phyloP scores from a whole-genome alignment of 2,113 vertebrate genomes.

The Nicator chloris region DNA sequence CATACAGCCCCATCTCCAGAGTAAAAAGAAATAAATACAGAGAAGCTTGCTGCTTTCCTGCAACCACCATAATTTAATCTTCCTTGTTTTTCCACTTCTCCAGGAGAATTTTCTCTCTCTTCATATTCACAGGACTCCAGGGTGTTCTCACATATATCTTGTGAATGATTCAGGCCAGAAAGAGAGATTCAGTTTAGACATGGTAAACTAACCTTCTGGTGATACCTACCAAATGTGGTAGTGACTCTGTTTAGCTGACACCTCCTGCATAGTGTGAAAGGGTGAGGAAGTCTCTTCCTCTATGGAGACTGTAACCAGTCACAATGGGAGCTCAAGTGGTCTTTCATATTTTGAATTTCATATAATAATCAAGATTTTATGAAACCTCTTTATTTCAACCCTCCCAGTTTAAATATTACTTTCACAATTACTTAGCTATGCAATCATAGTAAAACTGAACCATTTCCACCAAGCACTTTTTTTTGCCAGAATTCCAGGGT shows the following conservation, averaged over 20 bases:
- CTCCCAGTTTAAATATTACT: not conserved
- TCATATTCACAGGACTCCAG: not conserved
- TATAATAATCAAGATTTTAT: not conserved
- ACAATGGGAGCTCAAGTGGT: not conserved
- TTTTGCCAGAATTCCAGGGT: not conserved
- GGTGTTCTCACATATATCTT: not conserved
- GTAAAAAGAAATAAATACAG: not conserved
- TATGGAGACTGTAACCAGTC: not conserved
- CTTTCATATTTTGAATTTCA: not conserved
- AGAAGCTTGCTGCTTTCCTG: not conserved
- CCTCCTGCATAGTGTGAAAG: rapidly evolving
- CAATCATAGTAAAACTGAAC: not conserved
- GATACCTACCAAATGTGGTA: not conserved
- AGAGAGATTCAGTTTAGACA: not conserved
- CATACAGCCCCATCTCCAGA: not conserved
- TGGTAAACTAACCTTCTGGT: not conserved
- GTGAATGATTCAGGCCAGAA: not conserved
- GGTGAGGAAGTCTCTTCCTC: not conserved
- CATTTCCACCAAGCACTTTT: not conserved
- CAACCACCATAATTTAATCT: not conserved
- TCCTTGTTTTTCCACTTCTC: not conserved
- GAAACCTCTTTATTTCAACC: not conserved
- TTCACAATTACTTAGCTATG: not conserved
- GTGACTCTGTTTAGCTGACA: not conserved
- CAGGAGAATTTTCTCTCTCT: not conserved